These are phyloP conservation scores for Catocala fraxini DNA, from an alignment of 2,888 invertebrate species.

Conservation along the genomic window DNA sequence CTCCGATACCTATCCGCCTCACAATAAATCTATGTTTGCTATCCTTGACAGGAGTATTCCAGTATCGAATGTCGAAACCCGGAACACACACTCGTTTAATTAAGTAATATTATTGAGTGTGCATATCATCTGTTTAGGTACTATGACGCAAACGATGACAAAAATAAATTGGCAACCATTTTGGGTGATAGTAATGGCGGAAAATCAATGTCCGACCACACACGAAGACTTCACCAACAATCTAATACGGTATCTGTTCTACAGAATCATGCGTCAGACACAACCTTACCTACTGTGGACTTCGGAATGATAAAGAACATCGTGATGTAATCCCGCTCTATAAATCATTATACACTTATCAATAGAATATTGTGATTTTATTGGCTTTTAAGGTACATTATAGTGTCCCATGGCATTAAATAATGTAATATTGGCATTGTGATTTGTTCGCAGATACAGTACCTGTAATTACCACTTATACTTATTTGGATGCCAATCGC, in stretches of 20 bases:
- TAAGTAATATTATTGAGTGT: conserved; percentile 15
- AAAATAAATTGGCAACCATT: conserved; percentile 59
- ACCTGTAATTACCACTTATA: conserved; percentile 6
- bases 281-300: conserved; percentile 1
- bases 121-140: conserved; percentile 62
- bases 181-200: conserved; percentile 52
- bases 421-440: no score
- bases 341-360: background rate
- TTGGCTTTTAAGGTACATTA: no score
- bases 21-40: conserved; percentile 12
- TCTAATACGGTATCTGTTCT: conserved; percentile 12
- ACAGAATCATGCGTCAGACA: conserved; percentile 7
- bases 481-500: background rate
- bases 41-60: conserved; percentile 3
- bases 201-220: conserved; percentile 59
- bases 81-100: conserved; percentile 15
- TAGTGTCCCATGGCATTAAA: no score
- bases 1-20: conserved; percentile 1
- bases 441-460: background rate
- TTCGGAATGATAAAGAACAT: background rate
- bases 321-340: background rate
- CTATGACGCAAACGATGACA: conserved; percentile 70
- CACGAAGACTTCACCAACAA: conserved; percentile 52
- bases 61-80: conserved; percentile 15
- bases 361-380: background rate